phyloP scores from a whole-genome alignment of 2,888 invertebrate genomes.

The Nasonia oneida region DNA sequence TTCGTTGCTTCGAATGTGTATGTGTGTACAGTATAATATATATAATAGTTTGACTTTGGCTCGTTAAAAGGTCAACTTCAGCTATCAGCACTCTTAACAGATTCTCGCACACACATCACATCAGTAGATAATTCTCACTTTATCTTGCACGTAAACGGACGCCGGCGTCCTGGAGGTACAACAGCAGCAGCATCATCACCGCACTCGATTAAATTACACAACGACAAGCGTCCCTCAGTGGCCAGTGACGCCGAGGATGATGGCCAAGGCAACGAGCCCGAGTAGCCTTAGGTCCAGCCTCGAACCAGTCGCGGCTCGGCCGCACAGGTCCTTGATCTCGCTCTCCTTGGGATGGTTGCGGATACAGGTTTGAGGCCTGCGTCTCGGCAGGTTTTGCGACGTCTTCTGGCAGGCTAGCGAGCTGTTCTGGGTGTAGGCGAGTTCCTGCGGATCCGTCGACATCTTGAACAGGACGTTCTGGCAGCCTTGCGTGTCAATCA shows the following conservation, averaged over 20 bases:
- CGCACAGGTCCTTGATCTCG: slow-evolving; percentile 77
- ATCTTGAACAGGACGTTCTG: slow-evolving; percentile 79
- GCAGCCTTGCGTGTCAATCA: slow-evolving; percentile 85
- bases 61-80: slow-evolving; percentile 46
- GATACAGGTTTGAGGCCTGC: slow-evolving; percentile 88
- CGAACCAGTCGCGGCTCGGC: slow-evolving; percentile 67
- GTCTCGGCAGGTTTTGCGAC: slow-evolving; percentile 84
- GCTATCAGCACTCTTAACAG: slow-evolving; percentile 11
- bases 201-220: no score
- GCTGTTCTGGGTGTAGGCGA: slow-evolving; percentile 80
- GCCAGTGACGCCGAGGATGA: slow-evolving; percentile 7
- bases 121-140: not conserved
- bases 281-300: slow-evolving; percentile 66
- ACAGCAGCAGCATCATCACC: not conserved
- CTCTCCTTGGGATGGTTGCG: slow-evolving; percentile 88
- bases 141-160: slow-evolving; percentile 43
- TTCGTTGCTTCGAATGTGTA: slow-evolving; percentile 51
- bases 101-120: not conserved
- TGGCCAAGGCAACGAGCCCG: slow-evolving; percentile 16
- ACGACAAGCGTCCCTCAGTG: not conserved
- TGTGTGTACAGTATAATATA: slow-evolving; percentile 8
- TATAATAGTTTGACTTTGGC: slow-evolving; percentile 66
- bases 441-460: slow-evolving; percentile 78
- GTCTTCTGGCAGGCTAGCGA: slow-evolving; percentile 83
- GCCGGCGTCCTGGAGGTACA: slow-evolving; percentile 59